phyloP scores from a whole-genome alignment of 2,888 invertebrate genomes.

The Mimachlamys varia region DNA sequence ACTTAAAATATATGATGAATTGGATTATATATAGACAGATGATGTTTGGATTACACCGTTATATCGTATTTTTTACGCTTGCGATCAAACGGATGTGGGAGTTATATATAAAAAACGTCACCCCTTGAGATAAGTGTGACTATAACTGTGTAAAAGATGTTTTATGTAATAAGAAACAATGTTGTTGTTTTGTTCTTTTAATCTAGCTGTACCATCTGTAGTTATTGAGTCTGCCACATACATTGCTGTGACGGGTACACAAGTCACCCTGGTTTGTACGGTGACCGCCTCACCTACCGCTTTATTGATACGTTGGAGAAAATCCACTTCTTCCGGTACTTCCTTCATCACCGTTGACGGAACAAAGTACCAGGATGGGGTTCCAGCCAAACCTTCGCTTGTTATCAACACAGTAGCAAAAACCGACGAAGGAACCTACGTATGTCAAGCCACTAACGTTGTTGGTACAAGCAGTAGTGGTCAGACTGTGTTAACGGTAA shows the following conservation, averaged over 20 bases:
- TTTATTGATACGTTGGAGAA: background rate
- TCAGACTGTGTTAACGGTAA: background rate
- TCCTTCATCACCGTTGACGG: background rate
- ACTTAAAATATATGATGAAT: too few relatives aligned
- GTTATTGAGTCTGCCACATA: background rate
- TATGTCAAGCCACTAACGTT: background rate
- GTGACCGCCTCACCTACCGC: background rate
- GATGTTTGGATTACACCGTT: too few relatives aligned
- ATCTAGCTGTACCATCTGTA: background rate
- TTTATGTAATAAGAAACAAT: too few relatives aligned
- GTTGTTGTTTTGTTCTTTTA: background rate
- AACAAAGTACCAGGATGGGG: background rate
- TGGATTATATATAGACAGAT: too few relatives aligned
- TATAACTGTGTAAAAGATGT: too few relatives aligned
- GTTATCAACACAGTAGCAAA: background rate
- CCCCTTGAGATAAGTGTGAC: too few relatives aligned
- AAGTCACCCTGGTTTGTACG: background rate
- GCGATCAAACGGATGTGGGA: too few relatives aligned
- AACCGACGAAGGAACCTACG: background rate
- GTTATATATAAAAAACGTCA: too few relatives aligned
- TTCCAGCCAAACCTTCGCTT: background rate
- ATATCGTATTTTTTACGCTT: too few relatives aligned
- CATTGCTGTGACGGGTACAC: background rate
- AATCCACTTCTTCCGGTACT: background rate
- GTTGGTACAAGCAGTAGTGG: background rate